Conservation (phyloP, 2,888 invertebrate genomes). For the Germaria angustata region DNA sequence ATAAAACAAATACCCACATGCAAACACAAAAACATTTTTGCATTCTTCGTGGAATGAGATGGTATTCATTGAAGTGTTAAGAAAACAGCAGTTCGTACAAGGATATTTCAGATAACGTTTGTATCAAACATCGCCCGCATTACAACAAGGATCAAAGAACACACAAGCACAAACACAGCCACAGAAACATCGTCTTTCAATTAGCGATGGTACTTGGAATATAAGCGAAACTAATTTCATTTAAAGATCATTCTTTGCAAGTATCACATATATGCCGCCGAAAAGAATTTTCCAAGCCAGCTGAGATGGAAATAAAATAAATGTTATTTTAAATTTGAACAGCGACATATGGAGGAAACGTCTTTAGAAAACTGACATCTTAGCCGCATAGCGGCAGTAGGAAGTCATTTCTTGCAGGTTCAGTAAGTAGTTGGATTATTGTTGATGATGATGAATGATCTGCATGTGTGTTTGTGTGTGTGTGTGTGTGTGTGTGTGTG, state of each 20-base stretch:
- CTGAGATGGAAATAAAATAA: slow-evolving; percentile 13
- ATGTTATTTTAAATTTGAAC: slow-evolving; percentile 2
- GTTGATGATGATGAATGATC: slow-evolving; percentile 3
- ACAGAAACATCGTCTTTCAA: slow-evolving; percentile 19
- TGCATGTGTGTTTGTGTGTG: neutral
- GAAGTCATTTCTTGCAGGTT: slow-evolving; percentile 29
- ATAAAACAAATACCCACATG: slow-evolving; percentile 2
- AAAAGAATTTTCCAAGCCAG: neutral
- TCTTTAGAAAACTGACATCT: slow-evolving; percentile 3
- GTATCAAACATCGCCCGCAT: slow-evolving; percentile 38
- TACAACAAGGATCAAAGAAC: slow-evolving; percentile 17
- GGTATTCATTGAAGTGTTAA: slow-evolving; percentile 31
- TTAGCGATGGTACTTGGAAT: slow-evolving; percentile 44
- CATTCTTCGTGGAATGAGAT: neutral
- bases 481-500: neutral
- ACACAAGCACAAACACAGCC: neutral
- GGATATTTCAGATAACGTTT: slow-evolving; percentile 16
- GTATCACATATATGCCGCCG: neutral
- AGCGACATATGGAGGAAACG: slow-evolving; percentile 17
- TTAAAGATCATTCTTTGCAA: slow-evolving; percentile 39
- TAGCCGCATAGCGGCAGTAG: slow-evolving; percentile 1
- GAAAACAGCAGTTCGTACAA: slow-evolving; percentile 18
- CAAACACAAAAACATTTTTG: neutral
- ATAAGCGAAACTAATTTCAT: slow-evolving; percentile 48
- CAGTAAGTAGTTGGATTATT: neutral